Base-by-base conservation (phyloP, 2,797 vertebrate species). In the Pseudomugil gertrudae region DNA sequence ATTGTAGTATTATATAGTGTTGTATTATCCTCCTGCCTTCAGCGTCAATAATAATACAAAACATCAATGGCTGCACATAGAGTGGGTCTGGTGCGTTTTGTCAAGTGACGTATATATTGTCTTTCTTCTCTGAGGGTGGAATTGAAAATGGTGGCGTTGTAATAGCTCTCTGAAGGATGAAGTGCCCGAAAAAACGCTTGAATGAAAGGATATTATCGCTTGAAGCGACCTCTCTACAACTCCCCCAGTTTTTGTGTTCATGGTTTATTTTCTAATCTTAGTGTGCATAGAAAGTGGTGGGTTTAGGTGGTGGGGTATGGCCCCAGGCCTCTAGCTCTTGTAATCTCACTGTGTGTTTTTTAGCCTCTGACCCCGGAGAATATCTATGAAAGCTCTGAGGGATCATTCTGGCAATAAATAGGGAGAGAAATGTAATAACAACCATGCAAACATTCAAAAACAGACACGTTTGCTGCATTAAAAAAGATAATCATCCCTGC, bases 131-230 rank as follows among this genome's bases (percentile, higher is more conserved):
- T 79, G 53, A 87, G 87, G 89, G 84, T 74, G 66, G 79, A 81
- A 89, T 84, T 90, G 87, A 81, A 91, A 91, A 87, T 76, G 57
- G 80, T 66, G 23, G 66, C 63, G 78, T 83, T 84, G 68, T 90
- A 92, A 91, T 90, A 80, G 88, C 84, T 79, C 77, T 89, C 83
- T 87, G 85, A 82, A 43, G 74, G 81, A 84, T 87, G 76, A 79
- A 87, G 88, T 79, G 73, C 82, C 19, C 19, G 19, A 85, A 84
- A 90, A 86, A 85, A 81, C 88, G 86, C 88, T 93, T 58, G 57
- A 90, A 92, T 84, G 75, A 93, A 93, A 91, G 89, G 72, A 87
- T 87, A 89, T 91, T 83, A 85, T 90, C 83, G 87, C 91, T 92
- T 33, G 72, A 74, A 92, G 91, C 91, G 81, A 89, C 83, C 74